phyloP scores from a whole-genome alignment of 2,113 vertebrate species.

The Tyto alba region DNA sequence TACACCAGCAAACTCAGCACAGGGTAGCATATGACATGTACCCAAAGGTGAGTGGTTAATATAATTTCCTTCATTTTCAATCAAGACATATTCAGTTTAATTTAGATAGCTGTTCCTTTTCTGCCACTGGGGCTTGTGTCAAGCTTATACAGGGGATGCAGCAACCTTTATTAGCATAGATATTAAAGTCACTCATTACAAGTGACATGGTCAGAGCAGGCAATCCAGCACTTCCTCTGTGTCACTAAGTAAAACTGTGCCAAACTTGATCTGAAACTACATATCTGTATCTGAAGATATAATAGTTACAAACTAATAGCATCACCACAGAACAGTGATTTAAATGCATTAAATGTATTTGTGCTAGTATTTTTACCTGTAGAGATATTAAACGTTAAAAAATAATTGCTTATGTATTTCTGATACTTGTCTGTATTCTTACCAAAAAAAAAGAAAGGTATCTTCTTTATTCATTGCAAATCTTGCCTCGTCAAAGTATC shows the following conservation, averaged over 20 bases:
- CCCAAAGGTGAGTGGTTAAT: slow-evolving; percentile 31
- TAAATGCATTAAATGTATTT: neutral
- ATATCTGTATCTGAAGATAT: neutral
- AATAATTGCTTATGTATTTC: neutral
- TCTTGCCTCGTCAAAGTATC: neutral
- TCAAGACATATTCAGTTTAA: slow-evolving; percentile 35
- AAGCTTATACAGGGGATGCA: neutral
- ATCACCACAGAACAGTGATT: neutral
- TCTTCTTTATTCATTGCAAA: neutral
- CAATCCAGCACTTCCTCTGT: neutral
- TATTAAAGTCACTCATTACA: slow-evolving; percentile 38
- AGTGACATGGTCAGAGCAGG: neutral
- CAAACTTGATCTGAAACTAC: neutral
- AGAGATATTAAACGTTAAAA: neutral
- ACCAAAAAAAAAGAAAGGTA: neutral
- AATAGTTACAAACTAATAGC: neutral
- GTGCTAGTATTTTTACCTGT: neutral
- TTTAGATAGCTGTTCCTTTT: slow-evolving; percentile 21
- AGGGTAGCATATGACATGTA: neutral
- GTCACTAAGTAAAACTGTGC: neutral
- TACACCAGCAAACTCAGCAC: neutral
- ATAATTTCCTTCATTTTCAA: slow-evolving; percentile 36
- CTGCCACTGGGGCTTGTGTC: neutral
- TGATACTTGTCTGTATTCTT: neutral
- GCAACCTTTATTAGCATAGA: slow-evolving; percentile 27